These are phyloP conservation scores for Atta texana DNA, from an alignment of 1,140 invertebrate species.

Conservation along the genomic window DNA sequence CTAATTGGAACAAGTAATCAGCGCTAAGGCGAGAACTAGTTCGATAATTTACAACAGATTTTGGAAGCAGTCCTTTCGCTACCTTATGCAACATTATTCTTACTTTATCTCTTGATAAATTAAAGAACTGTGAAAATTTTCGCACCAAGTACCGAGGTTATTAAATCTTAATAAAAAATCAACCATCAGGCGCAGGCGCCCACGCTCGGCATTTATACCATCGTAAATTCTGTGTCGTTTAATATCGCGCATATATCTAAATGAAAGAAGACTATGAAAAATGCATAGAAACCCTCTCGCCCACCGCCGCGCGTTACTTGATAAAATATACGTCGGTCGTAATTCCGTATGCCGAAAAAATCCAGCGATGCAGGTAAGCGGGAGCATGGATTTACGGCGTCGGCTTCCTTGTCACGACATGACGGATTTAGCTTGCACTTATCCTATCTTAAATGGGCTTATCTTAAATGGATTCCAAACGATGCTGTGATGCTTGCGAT, in stretches of 20 bases:
- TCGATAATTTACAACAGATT: slow-evolving; percentile 38
- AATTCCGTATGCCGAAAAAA: slow-evolving; percentile 52
- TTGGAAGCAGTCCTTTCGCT: neutral
- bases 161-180: slow-evolving; percentile 58
- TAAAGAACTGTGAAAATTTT: slow-evolving; percentile 28
- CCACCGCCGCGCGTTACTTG: slow-evolving; percentile 25
- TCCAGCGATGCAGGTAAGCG: slow-evolving; percentile 40
- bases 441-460: slow-evolving; percentile 41
- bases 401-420: slow-evolving; percentile 10
- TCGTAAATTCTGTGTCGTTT: slow-evolving; percentile 48
- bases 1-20: slow-evolving; percentile 7
- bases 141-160: neutral
- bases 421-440: slow-evolving; percentile 39
- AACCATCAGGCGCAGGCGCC: slow-evolving; percentile 26
- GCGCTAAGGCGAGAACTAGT: neutral
- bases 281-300: slow-evolving; percentile 31
- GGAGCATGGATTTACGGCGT: slow-evolving; percentile 41
- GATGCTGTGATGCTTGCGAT: neutral
- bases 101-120: slow-evolving; percentile 43
- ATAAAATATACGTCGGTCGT: slow-evolving; percentile 53
- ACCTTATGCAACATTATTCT: slow-evolving; percentile 34
- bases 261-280: slow-evolving; percentile 58
- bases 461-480: slow-evolving; percentile 29
- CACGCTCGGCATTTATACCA: slow-evolving; percentile 30
- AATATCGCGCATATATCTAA: slow-evolving; percentile 52